phyloP scores from a whole-genome alignment of 2,797 vertebrate genomes.

The Hylomyscus alleni region DNA sequence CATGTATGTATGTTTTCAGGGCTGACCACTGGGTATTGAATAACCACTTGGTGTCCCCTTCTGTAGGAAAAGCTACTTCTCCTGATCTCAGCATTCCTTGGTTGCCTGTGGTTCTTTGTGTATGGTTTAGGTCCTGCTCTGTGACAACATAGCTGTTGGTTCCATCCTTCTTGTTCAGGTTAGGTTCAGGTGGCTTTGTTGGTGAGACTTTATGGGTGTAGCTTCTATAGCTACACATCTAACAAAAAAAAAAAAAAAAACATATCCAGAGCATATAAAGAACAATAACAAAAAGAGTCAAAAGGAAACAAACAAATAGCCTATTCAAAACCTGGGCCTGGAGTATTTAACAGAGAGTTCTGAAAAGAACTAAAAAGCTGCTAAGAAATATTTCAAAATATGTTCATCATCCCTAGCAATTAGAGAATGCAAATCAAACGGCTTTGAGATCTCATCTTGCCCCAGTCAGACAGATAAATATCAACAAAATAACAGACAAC shows the following conservation, averaged over 20 bases:
- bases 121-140: not conserved
- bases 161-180: too few species aligned
- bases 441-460: not conserved
- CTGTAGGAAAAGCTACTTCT: not conserved
- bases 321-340: not conserved
- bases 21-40: not conserved
- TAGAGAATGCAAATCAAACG: not conserved
- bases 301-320: not conserved
- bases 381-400: not conserved
- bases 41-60: too few species aligned
- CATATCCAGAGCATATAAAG: not conserved
- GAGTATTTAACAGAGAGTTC: not conserved
- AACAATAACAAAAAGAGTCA: not conserved
- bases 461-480: not conserved
- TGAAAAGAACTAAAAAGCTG: not conserved
- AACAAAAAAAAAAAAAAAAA: not conserved
- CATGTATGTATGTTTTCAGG: not conserved
- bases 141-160: not conserved
- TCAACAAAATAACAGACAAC: not conserved
- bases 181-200: not conserved
- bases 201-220: not conserved
- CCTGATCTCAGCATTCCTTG: too few species aligned
- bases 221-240: not conserved
- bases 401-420: not conserved
- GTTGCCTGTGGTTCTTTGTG: not conserved